A percentile compares a stretch with the other conserved stretches of the same genome.
These are phyloP conservation scores for Lepus oiostolus DNA, from an alignment of 2,797 vertebrate genomes.

Conservation along the genomic window DNA sequence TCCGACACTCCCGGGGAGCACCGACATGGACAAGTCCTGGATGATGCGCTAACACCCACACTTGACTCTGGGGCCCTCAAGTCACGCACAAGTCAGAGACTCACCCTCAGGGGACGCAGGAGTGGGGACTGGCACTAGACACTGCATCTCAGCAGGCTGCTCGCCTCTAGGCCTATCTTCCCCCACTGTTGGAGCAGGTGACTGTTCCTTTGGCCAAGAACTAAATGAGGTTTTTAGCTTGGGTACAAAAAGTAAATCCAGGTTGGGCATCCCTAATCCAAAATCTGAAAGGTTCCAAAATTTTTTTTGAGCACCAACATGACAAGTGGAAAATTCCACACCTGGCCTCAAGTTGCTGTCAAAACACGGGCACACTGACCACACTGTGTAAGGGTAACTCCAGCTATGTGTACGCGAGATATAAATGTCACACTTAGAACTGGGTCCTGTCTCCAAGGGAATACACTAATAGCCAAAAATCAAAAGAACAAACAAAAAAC, in stretches of 20 bases:
- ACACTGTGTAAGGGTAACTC: not conserved
- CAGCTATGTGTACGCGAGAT: not conserved
- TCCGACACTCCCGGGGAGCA: not conserved
- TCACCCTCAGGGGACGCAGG: not conserved
- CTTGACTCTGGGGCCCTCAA: not conserved
- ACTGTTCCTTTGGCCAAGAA: not conserved
- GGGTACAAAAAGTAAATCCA: not conserved
- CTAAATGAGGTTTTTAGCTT: not conserved
- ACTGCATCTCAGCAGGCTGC: not conserved
- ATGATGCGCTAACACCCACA: not conserved
- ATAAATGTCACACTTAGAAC: not conserved
- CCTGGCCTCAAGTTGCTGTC: not conserved
- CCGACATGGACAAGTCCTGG: not conserved
- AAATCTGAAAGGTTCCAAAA: not conserved
- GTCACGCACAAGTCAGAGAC: not conserved
- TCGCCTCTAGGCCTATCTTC: rapidly evolving
- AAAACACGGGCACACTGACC: not conserved
- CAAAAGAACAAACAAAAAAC: not conserved
- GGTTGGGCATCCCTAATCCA: not conserved
- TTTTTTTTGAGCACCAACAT: not conserved
- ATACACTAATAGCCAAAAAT: not conserved
- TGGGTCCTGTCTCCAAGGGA: not conserved
- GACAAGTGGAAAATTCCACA: not conserved
- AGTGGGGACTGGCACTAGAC: rapidly evolving
- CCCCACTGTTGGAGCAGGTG: not conserved